Conservation (phyloP, 2,888 invertebrate genomes). For the Schizotus pectinicornis region DNA sequence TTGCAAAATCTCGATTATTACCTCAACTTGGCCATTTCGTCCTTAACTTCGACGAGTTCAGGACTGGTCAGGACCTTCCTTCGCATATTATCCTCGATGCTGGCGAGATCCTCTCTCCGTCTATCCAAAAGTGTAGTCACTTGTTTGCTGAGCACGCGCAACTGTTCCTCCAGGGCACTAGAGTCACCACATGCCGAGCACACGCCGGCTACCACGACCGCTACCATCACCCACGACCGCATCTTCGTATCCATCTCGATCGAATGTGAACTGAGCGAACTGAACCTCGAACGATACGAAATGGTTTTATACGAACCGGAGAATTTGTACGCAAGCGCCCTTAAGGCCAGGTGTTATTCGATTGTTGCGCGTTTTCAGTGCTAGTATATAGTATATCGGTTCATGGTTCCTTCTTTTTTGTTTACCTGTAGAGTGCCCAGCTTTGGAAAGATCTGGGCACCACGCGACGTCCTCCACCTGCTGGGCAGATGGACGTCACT, state of each 20-base stretch:
- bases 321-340: slow-evolving; percentile 30
- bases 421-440: slow-evolving; percentile 23
- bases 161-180: slow-evolving; percentile 47
- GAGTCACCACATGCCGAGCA: slow-evolving; percentile 26
- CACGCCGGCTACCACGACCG: slow-evolving; percentile 12
- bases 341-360: slow-evolving; percentile 31
- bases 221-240: slow-evolving; percentile 20
- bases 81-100: slow-evolving; percentile 62
- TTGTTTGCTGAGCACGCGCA: slow-evolving; percentile 62
- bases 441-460: slow-evolving; percentile 13
- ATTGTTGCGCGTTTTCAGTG: slow-evolving; percentile 28
- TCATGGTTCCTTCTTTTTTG: slow-evolving; percentile 14
- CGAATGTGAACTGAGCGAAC: slow-evolving; percentile 24
- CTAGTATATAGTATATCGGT: slow-evolving; percentile 20
- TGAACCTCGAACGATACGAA: slow-evolving; percentile 26
- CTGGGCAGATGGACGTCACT: slow-evolving; percentile 18
- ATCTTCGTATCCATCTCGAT: slow-evolving; percentile 12
- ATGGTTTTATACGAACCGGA: slow-evolving; percentile 33
- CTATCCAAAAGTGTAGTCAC: slow-evolving; percentile 61
- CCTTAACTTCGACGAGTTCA: slow-evolving; percentile 60
- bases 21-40: slow-evolving; percentile 63
- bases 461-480: slow-evolving; percentile 23
- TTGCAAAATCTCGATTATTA: slow-evolving; percentile 36
- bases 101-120: slow-evolving; percentile 62
- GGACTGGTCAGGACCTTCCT: slow-evolving; percentile 61